A percentile compares a stretch with the other conserved stretches of the same genome.
Conservation (phyloP, 2,797 vertebrate species). For the Leucoraja ocellata region DNA sequence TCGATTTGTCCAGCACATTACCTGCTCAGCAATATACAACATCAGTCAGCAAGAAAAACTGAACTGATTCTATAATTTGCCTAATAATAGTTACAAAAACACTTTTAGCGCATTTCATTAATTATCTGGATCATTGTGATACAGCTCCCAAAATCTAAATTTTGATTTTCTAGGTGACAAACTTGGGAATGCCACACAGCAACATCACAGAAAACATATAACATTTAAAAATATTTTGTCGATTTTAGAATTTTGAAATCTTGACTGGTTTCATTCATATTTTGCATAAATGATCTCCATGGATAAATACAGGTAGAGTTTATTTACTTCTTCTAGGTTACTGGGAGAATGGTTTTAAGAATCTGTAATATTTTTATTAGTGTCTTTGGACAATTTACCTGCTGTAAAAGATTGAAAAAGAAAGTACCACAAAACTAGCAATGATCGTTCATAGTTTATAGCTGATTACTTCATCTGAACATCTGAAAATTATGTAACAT, state of each 20-base stretch:
- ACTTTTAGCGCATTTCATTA: neutral
- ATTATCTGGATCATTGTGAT: neutral
- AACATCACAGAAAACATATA: neutral
- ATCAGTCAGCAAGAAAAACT: neutral
- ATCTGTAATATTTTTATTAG: neutral
- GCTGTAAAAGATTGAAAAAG: neutral
- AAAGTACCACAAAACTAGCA: neutral
- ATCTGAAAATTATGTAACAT: neutral
- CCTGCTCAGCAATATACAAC: neutral
- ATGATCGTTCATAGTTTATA: neutral
- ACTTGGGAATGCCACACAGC: neutral
- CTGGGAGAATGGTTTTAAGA: neutral
- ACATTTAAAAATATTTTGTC: neutral
- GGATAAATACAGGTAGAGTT: neutral
- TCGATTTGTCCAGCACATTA: neutral
- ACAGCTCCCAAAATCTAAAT: neutral
- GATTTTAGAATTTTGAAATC: neutral
- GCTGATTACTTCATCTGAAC: neutral
- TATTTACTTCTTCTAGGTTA: neutral
- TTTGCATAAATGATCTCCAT: neutral
- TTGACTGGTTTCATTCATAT: neutral
- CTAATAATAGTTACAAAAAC: neutral
- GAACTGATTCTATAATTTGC: neutral
- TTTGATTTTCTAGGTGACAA: neutral
- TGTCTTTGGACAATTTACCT: neutral